A percentile compares a stretch with the other conserved stretches of the same genome.
phyloP scores from a whole-genome alignment of 64 coral and sea anemone genomes.

The Anthopleura sola region DNA sequence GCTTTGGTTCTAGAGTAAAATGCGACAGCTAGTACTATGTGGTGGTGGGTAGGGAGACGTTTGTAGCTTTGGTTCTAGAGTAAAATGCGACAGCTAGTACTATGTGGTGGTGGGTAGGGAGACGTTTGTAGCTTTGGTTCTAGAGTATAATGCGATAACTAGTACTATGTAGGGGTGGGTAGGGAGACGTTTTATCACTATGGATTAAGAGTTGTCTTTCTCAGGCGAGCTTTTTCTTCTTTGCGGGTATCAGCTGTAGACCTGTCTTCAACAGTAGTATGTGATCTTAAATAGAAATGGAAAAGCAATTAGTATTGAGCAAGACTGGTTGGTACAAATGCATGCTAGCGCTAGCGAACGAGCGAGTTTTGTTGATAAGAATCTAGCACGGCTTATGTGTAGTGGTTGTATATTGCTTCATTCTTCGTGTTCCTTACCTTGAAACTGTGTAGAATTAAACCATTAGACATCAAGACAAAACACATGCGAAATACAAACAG shows the following conservation, averaged over 20 bases:
- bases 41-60: too few species aligned
- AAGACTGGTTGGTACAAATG: neutral
- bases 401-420: too few species aligned
- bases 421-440: neutral
- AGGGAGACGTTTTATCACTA: neutral
- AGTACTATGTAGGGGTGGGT: neutral
- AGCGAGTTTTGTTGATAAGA: neutral
- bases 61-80: too few species aligned
- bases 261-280: neutral
- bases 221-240: neutral
- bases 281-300: neutral
- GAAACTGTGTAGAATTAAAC: neutral
- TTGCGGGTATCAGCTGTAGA: neutral
- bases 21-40: too few species aligned
- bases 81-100: neutral
- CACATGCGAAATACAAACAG: neutral
- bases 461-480: neutral
- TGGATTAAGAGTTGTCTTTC: neutral
- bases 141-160: neutral
- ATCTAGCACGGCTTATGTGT: too few species aligned
- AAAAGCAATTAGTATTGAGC: too few species aligned
- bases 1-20: too few species aligned
- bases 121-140: too few species aligned
- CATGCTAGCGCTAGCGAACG: too few species aligned
- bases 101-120: neutral